A percentile compares a stretch with the other conserved stretches of the same genome.
phyloP scores from a whole-genome alignment of 2,797 vertebrate species.

The Limnodromus scolopaceus region DNA sequence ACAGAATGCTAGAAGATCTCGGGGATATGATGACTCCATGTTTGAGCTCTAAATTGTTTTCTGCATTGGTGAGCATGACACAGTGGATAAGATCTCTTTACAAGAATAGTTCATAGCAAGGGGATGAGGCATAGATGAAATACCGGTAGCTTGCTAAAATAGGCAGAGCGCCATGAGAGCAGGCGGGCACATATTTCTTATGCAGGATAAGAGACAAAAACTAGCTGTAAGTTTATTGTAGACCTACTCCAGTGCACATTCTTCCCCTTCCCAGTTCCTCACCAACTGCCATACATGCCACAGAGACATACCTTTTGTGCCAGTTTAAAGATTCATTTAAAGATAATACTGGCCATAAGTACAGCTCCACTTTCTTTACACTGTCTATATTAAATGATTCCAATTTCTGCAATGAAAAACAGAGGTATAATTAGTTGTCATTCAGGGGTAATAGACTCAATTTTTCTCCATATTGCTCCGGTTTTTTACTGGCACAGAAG shows the following conservation, averaged over 20 bases:
- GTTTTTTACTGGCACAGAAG: neutral
- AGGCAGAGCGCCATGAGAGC: neutral
- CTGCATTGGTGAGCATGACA: neutral
- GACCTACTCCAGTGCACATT: neutral
- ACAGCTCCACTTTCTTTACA: neutral
- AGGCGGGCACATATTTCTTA: neutral
- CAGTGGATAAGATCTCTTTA: neutral
- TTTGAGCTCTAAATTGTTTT: neutral
- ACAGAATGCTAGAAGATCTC: neutral
- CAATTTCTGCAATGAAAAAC: neutral
- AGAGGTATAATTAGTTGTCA: neutral
- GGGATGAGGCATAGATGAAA: slow-evolving; percentile 3
- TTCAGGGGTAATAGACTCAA: neutral
- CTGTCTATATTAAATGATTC: neutral
- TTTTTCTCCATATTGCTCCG: neutral
- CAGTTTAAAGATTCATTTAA: neutral
- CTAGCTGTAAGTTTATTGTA: neutral
- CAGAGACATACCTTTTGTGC: neutral
- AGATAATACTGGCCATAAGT: neutral
- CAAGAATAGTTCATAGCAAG: slow-evolving; percentile 25
- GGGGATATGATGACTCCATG: neutral
- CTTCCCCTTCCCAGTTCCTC: neutral
- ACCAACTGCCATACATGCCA: neutral
- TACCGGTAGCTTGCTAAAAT: slow-evolving; percentile 12
- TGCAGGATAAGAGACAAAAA: neutral